Base-by-base conservation (phyloP, 2,797 vertebrate genomes). In the Coregonus suidteri region DNA sequence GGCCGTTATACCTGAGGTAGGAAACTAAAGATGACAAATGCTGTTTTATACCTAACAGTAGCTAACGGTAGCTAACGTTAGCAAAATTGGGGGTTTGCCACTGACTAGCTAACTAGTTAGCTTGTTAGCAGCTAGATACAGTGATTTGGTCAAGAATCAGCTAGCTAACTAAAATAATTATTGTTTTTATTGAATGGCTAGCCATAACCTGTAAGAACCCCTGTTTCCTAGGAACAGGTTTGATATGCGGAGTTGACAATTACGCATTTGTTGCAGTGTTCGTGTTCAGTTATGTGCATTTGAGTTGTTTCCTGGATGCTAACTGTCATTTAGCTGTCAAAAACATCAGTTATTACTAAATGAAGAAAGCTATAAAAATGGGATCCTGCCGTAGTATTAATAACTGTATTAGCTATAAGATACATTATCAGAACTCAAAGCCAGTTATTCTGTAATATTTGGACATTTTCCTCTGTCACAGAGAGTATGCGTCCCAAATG, bases 1-100 rank as follows among this genome's bases (percentile, higher is more conserved):
- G 18, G 25, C n/a, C 20, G 13, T 54, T 72, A 52, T 72, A 54
- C 71, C 13, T 11, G 47, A 72, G 71, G 71, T 71, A 52, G 7
- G 69, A 51, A 20, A 9, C 4, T 35, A 35, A 15, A 16, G 0
- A 15, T 64, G 59, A 64, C 59, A 64, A 7, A 64, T 25, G 59
- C 20, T 9, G 59, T 64, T 64, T 18, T 3, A 64, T 25, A 1
- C 5, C 41, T 13, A 3, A 25, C 25, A 25, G 1, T 25, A 25
- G 25, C 25, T 25, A 25, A 47, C 41, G 9, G 9, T 47, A 64
- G 65, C 14, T 67, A 34, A 25, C 9, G 41, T 51, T 51, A 15
- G 30, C 25, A 0, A 15, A 66, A 15, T 14, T 16, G 11, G 59
- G 34, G 34, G 14, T 13, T 16, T 35, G 25, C 25, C 31, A 53